Base-by-base conservation (phyloP, 2,797 vertebrate genomes). In the Antennarius maculatus region DNA sequence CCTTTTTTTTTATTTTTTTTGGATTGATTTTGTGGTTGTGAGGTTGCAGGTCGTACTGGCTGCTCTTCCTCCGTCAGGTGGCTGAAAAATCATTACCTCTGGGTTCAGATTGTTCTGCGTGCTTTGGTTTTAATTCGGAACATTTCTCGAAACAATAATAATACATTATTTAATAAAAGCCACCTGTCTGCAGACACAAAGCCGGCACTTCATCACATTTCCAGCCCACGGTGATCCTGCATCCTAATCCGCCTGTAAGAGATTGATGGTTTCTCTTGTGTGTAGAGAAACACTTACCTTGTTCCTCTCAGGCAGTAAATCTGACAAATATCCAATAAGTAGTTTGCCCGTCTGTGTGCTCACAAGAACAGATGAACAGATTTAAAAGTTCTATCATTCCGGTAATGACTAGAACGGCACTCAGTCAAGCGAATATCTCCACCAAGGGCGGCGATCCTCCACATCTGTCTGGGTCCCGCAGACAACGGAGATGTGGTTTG, bases 21-120 rank as follows among this genome's bases (percentile, higher is more conserved):
- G 23, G 23, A 23, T 23, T 23, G 23, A 23, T 23, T 23, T 23
- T 23, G 23, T 23, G 23, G 23, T 23, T 23, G 23, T 23, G 23
- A 23, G 23, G 23, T 23, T 23, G 61, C 61, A 71, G 79, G 74
- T 86, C 77, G 65, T 43, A 14, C 56, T 29, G 56, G 16, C 31
- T 42, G 68, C 63, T 72, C 51, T 51, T 47, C 49, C 42, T 52
- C 27, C 16, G 49, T 61, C 31, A 46, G 17, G 52, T 28, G 51
- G 69, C 29, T 42, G 15, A 28, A 55, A 18, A 65, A 48, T 31
- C 54, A 43, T 46, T 55, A 51, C 68, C 42, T 34, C 14, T n/a
- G 2, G 0, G 5, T 13, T 8, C 16, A 16, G 7, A 6, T 59
- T 69, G 41, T 17, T 61, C 52, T 28, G 4, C 15, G 2, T 41